Evolutionary conservation across 2,113 vertebrate species (phyloP).

Genomic region (Puma concolor): DNA sequence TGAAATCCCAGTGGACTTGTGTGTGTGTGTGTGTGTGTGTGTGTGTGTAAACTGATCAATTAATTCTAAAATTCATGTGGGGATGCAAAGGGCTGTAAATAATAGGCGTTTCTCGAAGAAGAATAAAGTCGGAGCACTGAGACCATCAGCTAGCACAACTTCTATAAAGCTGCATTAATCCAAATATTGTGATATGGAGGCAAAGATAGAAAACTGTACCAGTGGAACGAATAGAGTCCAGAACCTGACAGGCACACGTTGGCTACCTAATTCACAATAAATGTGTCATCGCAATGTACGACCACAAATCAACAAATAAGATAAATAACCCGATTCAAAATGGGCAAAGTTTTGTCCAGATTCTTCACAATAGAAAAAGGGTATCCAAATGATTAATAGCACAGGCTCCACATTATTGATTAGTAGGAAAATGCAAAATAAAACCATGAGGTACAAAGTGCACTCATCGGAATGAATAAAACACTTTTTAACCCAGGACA

Average conservation of each 20-base stretch:
- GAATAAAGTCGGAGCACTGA: not conserved
- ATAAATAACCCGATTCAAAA: not conserved
- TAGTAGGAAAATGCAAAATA: not conserved
- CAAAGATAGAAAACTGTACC: not conserved
- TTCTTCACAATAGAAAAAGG: not conserved
- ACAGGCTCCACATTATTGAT: not conserved
- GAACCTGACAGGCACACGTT: not conserved
- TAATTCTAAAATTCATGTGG: not conserved
- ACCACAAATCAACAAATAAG: not conserved
- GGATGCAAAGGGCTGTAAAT: not conserved
- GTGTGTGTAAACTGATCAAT: not conserved
- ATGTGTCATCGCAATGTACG: rapidly evolving
- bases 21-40: too few species aligned
- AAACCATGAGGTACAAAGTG: not conserved
- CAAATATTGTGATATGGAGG: too few species aligned
- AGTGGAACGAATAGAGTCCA: not conserved
- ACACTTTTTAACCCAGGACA: not conserved
- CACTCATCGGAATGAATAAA: not conserved
- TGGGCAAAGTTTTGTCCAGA: not conserved
- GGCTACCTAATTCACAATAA: not conserved
- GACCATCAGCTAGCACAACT: too few species aligned
- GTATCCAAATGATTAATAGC: not conserved
- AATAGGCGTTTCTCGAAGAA: not conserved
- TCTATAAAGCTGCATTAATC: not conserved
- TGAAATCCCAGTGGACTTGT: not conserved